Evolutionary conservation across 2,797 vertebrate species (phyloP).

Genomic region (Rhynchonycteris naso): DNA sequence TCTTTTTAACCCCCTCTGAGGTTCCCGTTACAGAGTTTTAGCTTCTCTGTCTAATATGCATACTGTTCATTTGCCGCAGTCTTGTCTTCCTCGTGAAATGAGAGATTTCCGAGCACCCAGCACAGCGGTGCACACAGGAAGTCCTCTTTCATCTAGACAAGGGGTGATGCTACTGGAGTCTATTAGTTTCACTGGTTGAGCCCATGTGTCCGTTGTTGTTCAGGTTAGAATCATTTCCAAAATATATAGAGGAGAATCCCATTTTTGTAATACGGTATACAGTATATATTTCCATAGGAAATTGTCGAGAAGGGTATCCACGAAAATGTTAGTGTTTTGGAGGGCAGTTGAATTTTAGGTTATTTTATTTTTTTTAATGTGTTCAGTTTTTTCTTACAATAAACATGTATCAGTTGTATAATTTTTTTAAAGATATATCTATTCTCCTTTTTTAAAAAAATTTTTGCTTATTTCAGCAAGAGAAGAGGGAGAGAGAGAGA

Average conservation of each 20-base stretch:
- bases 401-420: not conserved
- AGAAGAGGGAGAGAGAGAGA: no score
- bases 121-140: not conserved
- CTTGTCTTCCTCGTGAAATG: not conserved
- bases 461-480: no score
- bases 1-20: not conserved
- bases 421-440: not conserved
- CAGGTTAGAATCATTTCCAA: conserved; percentile 42
- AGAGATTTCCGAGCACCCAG: not conserved
- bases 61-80: not conserved
- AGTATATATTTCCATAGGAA: not conserved
- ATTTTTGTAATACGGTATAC: not conserved
- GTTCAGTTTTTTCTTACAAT: conserved; percentile 33
- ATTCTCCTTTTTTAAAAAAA: no score
- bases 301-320: conserved; percentile 27
- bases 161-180: not conserved
- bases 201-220: not conserved
- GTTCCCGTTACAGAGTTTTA: not conserved
- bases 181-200: not conserved
- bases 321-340: conserved; percentile 18
- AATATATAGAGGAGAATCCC: not conserved
- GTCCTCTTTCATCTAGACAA: not conserved
- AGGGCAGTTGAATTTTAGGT: not conserved
- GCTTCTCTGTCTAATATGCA: not conserved
- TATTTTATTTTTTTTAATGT: not conserved